Percentiles rank a stretch among this genome's conserved stretches.
These are phyloP conservation scores for Polylopha cassiicola DNA, from an alignment of 2,888 invertebrate species.

Conservation along the genomic window DNA sequence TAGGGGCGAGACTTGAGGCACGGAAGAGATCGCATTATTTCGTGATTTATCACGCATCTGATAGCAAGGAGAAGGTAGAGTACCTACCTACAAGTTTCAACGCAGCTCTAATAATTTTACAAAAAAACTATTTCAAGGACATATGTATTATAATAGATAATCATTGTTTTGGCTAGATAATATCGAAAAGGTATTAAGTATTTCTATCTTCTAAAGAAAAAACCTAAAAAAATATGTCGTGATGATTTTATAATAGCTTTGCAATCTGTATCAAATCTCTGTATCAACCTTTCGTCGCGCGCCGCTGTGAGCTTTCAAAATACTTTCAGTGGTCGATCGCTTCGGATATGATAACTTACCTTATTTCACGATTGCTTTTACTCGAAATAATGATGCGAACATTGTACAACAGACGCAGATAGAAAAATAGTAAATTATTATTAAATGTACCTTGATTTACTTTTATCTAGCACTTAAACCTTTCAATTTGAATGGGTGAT, in stretches of 20 bases:
- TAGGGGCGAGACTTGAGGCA: slow-evolving; percentile 53
- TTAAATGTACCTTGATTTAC: slow-evolving; percentile 19
- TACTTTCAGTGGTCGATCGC: slow-evolving; percentile 69
- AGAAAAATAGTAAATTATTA: slow-evolving; percentile 7
- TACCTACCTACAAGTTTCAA: slow-evolving; percentile 27
- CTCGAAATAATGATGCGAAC: slow-evolving; percentile 31
- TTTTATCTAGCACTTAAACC: slow-evolving; percentile 31
- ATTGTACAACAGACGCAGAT: slow-evolving; percentile 1
- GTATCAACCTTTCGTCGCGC: slow-evolving; percentile 65
- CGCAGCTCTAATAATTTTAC: slow-evolving; percentile 17
- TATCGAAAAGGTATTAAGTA: too few species aligned
- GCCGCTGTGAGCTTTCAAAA: slow-evolving; percentile 69
- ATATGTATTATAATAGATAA: too few species aligned
- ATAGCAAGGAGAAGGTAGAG: slow-evolving; percentile 40
- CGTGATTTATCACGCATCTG: slow-evolving; percentile 60
- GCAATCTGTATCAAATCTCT: slow-evolving; percentile 58
- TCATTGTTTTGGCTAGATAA: too few species aligned
- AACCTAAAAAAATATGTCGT: too few species aligned
- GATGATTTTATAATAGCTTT: background rate
- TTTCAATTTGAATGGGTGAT: slow-evolving; percentile 48
- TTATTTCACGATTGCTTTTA: slow-evolving; percentile 46
- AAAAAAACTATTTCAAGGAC: too few species aligned
- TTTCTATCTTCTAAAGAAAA: too few species aligned
- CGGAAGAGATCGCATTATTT: slow-evolving; percentile 61
- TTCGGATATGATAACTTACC: slow-evolving; percentile 58